Base-by-base conservation (phyloP, 1,140 invertebrate genomes). In the Aphaenogaster ashmeadi region DNA sequence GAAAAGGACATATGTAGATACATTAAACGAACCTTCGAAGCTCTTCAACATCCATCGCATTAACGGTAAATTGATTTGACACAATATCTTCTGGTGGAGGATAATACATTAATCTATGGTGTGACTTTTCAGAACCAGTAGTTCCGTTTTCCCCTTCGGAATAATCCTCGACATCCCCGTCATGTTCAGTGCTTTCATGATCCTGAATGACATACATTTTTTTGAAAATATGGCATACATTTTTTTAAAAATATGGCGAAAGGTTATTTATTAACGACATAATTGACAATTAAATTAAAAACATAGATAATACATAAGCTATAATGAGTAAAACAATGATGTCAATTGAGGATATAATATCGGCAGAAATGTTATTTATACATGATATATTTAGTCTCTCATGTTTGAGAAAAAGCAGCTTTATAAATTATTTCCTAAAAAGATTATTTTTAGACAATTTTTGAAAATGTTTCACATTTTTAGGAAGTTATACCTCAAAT, bases 31-130 rank as follows among this genome's bases (percentile, higher is more conserved):
- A 94, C 94, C 92, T 97, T 21, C 98, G 95, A 74, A 98, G 94
- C 93, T 98, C 98, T 78, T 98, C 97, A 18, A 97, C 97, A 92
- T 98, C 98, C 97, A 98, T 98, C 58, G 98, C 98, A 92, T 98
- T 98, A 41, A 98, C 97, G 83, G 97, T 98, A 92, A 98, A 98
- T 91, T 98, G 97, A 91, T 97, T 98, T 87, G 91, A 96, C 2
- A 95, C 92, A 2, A 94, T 95, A 86, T 96, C 96, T 52, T 94
- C 94, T 27, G 95, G 93, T 1, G 95, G 91, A 27, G 96, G 96
- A 93, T 96, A 96, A 90, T 96, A 96, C 92, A 96, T 94, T 52
- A 96, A 92, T n/a, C 94, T 93, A 75, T 95, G 95, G 80, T 96
- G 96, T 21, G 95, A 96, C 75, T 97, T 96, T 92, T 97, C 97